phyloP scores from a whole-genome alignment of 2,797 vertebrate species.

The Onychomys torridus region DNA sequence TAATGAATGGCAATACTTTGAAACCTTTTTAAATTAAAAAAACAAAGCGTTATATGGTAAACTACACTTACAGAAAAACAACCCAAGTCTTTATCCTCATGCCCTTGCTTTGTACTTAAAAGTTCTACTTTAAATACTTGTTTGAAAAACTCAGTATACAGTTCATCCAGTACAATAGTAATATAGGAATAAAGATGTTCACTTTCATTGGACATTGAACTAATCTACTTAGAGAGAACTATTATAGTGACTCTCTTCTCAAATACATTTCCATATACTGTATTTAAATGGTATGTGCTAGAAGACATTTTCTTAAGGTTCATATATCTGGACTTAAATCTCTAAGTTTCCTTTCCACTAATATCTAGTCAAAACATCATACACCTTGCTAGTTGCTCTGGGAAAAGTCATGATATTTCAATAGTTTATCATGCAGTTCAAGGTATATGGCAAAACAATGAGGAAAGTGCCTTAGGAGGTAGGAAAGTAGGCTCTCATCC shows the following conservation, averaged over 20 bases:
- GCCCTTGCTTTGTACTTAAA: constrained; percentile 82
- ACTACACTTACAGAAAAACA: constrained; percentile 87
- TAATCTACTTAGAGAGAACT: constrained; percentile 81
- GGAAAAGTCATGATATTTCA: constrained; percentile 77
- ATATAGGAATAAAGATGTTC: constrained; percentile 82
- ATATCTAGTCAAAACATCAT: constrained; percentile 73
- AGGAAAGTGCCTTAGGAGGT: constrained; percentile 83
- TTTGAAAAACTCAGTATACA: constrained; percentile 81
- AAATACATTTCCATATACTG: constrained; percentile 72
- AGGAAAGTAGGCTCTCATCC: constrained; percentile 82
- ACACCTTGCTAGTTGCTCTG: constrained; percentile 74
- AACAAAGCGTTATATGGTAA: constrained; percentile 87
- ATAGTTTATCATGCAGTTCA: constrained; percentile 76
- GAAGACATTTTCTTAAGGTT: constrained; percentile 75
- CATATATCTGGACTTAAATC: constrained; percentile 74
- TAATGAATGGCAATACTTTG: constrained; percentile 83
- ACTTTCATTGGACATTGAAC: constrained; percentile 78
- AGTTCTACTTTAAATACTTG: constrained; percentile 84
- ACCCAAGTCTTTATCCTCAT: constrained; percentile 81
- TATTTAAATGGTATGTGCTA: constrained; percentile 76
- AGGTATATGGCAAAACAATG: constrained; percentile 79
- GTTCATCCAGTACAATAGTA: constrained; percentile 79
- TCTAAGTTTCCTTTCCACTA: constrained; percentile 73
- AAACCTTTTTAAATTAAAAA: constrained; percentile 82
- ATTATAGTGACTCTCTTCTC: constrained; percentile 78